Evolutionary conservation across 2,888 invertebrate species (phyloP), one percentile per base, ranked within the genome.

Genomic region (Eucriotettix oculatus): DNA sequence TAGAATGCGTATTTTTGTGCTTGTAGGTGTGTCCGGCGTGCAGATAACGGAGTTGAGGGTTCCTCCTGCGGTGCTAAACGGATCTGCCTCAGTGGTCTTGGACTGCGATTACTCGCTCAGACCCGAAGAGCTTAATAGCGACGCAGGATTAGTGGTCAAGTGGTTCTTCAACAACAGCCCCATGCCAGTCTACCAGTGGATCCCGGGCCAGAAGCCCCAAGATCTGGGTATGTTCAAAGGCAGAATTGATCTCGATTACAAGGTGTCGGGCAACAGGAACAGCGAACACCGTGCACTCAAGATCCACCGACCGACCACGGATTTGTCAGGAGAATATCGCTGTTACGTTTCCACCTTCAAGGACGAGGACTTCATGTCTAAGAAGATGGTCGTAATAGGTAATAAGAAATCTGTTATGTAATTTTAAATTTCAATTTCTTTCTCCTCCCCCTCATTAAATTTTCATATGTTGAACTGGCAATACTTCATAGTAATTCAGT

Each of bases 171-270:
- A 81, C 71, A 81, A 83, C 67, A 79, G 77, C 64, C 76, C 79
- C 0, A 79, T 82, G 57, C 79, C 82, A 0, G 83, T 88, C n/a
- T 89, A 88, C 72, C 87, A 88, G 71, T 89, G 88, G 87, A 87
- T 88, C 63, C 84, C 84, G 1, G 83, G 83, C 9, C 78, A 79
- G 64, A 78, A 77, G 64, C 86, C 86, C 0, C 82, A 82, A 68
- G 84, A 82, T n/a, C 73, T 85, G 57, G 85, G 84, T 1, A 66
- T 71, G 41, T 72, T 78, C 63, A 76, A 75, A 65, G 76, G 77
- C 58, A 73, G 81, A 71, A 69, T 87, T 66, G 84, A 88, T 68
- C 73, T 84, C 40, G 75, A 76, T 53, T 84, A 81, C 73, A 78
- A 76, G 66, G 83, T 82, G 0, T 84, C 86, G 0, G 75, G 79